Evolutionary conservation across 2,113 vertebrate species (phyloP).

Genomic region (Macquaria ambigua): DNA sequence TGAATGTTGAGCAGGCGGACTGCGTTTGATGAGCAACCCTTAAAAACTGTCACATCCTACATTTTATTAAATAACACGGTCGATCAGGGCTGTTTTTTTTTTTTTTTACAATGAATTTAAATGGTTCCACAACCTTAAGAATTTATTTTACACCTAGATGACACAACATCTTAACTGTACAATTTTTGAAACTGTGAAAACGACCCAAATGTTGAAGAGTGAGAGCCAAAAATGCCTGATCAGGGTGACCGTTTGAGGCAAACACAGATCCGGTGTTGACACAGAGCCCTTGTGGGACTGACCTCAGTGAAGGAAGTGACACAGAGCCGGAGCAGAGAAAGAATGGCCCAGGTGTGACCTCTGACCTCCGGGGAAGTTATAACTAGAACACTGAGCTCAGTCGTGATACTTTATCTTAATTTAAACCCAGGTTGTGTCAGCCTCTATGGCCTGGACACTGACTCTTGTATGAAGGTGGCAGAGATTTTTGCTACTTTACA

Average conservation of each 20-base stretch:
- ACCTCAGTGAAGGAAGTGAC: slow-evolving; percentile 72
- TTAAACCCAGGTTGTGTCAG: slow-evolving; percentile 71
- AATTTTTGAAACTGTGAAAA: neutral
- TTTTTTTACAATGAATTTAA: slow-evolving; percentile 4
- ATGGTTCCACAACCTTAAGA: neutral
- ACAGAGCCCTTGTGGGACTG: slow-evolving; percentile 66
- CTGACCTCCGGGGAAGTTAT: slow-evolving; percentile 68
- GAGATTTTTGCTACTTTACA: slow-evolving; percentile 57
- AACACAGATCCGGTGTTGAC: slow-evolving; percentile 54
- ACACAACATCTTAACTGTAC: slow-evolving; percentile 4
- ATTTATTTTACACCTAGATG: neutral
- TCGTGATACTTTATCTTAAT: slow-evolving; percentile 84
- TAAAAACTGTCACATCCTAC: slow-evolving; percentile 46
- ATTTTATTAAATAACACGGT: slow-evolving; percentile 30
- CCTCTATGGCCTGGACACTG: slow-evolving; percentile 48
- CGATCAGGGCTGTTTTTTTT: neutral
- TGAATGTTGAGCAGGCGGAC: slow-evolving; percentile 52
- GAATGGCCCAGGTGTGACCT: slow-evolving; percentile 80
- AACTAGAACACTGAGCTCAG: slow-evolving; percentile 71
- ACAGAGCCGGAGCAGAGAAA: slow-evolving; percentile 73
- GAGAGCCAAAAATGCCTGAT: slow-evolving; percentile 47
- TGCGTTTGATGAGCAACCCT: slow-evolving; percentile 54
- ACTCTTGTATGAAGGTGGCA: slow-evolving; percentile 55
- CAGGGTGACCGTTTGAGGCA: slow-evolving; percentile 59
- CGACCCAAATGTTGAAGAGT: slow-evolving; percentile 25